Percentiles rank a stretch among this genome's conserved stretches.
phyloP scores from a whole-genome alignment of 2,888 invertebrate species.

The Cepaea hortensis region DNA sequence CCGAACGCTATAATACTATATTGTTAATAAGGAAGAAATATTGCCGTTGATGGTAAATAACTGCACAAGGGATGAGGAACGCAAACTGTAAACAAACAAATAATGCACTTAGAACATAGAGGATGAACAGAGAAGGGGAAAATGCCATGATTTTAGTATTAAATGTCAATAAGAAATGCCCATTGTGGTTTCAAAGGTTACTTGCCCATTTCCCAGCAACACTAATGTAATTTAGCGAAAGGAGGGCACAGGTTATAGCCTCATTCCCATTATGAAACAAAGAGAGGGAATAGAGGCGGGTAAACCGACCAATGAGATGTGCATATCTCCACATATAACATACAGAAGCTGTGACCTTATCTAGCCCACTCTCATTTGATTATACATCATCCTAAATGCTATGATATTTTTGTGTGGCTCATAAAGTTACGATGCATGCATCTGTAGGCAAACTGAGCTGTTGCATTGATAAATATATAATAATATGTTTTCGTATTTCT shows the following conservation, averaged over 20 bases:
- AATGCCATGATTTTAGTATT: neutral
- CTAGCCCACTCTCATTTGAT: neutral
- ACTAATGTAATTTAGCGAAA: slow-evolving; percentile 6
- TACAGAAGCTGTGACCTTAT: neutral
- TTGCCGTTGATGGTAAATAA: too few species aligned
- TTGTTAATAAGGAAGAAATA: too few species aligned
- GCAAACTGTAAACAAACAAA: too few species aligned
- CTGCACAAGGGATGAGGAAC: too few species aligned
- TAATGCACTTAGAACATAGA: too few species aligned
- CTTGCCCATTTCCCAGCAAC: neutral
- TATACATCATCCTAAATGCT: neutral
- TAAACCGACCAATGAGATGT: neutral
- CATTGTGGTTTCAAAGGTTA: slow-evolving; percentile 17
- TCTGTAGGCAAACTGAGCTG: too few species aligned
- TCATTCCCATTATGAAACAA: neutral
- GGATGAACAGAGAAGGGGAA: too few species aligned
- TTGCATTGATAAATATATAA: too few species aligned
- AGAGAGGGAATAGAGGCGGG: neutral
- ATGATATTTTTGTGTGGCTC: neutral
- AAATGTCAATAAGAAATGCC: slow-evolving; percentile 12
- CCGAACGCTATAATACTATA: too few species aligned
- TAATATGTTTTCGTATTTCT: too few species aligned
- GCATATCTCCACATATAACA: neutral
- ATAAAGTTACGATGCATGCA: neutral
- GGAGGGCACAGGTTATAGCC: neutral